These are phyloP conservation scores for Drosophila sucinea DNA, from an alignment of 1,140 invertebrate species.

Conservation along the genomic window DNA sequence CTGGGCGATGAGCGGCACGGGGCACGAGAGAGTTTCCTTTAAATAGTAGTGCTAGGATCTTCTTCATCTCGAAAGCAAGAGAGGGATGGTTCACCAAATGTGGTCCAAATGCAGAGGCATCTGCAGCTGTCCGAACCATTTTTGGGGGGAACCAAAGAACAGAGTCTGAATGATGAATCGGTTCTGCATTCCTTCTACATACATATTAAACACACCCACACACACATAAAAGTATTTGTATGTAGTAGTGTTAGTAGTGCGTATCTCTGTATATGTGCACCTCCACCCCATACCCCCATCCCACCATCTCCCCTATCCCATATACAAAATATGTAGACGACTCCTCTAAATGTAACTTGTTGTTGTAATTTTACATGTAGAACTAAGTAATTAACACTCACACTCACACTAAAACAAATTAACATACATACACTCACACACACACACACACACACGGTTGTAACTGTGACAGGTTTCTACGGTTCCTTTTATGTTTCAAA, in stretches of 20 bases:
- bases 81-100: neutral
- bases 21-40: conserved; percentile 82
- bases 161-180: conserved; percentile 10
- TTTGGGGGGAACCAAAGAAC: neutral
- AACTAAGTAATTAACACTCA: conserved; percentile 62
- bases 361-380: conserved; percentile 77
- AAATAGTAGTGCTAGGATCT: conserved; percentile 42
- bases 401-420: conserved; percentile 10
- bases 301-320: neutral
- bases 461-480: conserved; percentile 74
- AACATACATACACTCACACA: conserved; percentile 20
- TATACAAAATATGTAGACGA: conserved; percentile 55
- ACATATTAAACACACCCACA: conserved; percentile 1
- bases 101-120: neutral
- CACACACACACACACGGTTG: conserved; percentile 57
- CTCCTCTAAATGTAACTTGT: conserved; percentile 74
- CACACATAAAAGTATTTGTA: conserved; percentile 72
- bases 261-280: conserved; percentile 54
- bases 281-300: neutral
- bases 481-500: conserved; percentile 69
- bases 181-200: conserved; percentile 14
- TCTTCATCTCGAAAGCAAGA: conserved; percentile 14
- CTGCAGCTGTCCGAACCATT: neutral
- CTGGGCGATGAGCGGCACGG: conserved; percentile 81
- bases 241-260: conserved; percentile 68